Base-by-base conservation (phyloP, 1,140 invertebrate species). In the Anastatus disparis region DNA sequence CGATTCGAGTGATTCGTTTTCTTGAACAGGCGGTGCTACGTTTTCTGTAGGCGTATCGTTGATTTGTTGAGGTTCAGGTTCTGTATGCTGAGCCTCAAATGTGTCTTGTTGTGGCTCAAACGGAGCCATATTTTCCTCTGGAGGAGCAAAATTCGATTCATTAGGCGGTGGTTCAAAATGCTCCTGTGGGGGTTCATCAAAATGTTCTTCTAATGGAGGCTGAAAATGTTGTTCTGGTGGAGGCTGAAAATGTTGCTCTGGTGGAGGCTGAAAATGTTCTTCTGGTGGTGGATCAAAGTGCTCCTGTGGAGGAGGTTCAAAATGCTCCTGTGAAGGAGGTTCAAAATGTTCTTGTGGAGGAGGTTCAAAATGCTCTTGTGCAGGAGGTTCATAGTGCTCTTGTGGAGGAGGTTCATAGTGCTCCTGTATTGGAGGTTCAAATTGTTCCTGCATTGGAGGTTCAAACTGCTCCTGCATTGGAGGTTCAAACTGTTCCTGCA, bases 281-380 rank as follows among this genome's bases (percentile, higher is more conserved):
- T 40, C 24, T 12, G 50, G 52, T 12, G 50, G 46, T 13, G 55
- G 35, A 27, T 67, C 58, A 9, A 56, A 56, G n/a, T 38, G 10
- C 15, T 67, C 48, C 15, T 29, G 42, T 3, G 40, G 59, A 44
- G 61, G 44, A 24, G 44, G 15, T 6, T 73, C 68, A 58, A 72
- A 73, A 2, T 58, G 70, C 10, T 75, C 63, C 52, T 77, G 58
- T 2, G 70, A 63, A 22, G 22, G 31, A 29, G n/a, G 26, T 22
- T 4, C 22, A 6, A 12, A 24, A 9, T 3, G 48, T 3, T 26
- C 24, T 24, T 7, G 48, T 35, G 17, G n/a, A n/a, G n/a, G n/a
- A n/a, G n/a, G 17, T 12, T 63, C 38, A 27, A 29, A 31, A n/a
- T 13, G n/a, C 24, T 62, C 58, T 9, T 26, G 9, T 6, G 50